phyloP scores from a whole-genome alignment of 1,140 invertebrate species.

The Pachyrhynchus sulphureomaculatus region DNA sequence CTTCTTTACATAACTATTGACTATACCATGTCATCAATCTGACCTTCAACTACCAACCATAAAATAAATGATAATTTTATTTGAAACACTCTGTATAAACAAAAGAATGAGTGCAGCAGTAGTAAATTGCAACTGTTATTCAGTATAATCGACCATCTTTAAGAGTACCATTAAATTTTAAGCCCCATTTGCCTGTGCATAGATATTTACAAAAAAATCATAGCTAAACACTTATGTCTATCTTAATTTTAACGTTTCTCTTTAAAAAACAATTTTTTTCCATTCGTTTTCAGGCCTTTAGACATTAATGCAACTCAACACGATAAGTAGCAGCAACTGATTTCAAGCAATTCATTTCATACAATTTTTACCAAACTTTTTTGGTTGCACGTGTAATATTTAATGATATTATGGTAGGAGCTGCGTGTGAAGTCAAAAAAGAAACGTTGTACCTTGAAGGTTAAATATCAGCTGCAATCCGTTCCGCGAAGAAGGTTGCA shows the following conservation, averaged over 20 bases:
- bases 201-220: constrained; percentile 10
- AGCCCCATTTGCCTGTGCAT: not conserved
- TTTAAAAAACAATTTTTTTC: not conserved
- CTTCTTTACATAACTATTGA: no score
- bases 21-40: not conserved
- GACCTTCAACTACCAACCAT: constrained; percentile 9
- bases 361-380: no score
- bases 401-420: no score
- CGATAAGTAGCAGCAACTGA: no score
- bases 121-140: not conserved
- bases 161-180: constrained; percentile 2
- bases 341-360: no score
- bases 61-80: constrained; percentile 20
- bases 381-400: no score
- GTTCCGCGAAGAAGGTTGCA: no score
- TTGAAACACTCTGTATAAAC: constrained; percentile 25
- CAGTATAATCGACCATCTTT: not conserved
- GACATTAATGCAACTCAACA: no score
- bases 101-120: constrained; percentile 13
- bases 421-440: no score
- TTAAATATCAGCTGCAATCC: no score
- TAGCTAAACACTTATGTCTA: constrained; percentile 13
- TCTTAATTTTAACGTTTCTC: not conserved
- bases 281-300: no score
- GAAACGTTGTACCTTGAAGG: no score